Base-by-base conservation (phyloP, 2,113 vertebrate species). In the Chroicocephalus ridibundus region DNA sequence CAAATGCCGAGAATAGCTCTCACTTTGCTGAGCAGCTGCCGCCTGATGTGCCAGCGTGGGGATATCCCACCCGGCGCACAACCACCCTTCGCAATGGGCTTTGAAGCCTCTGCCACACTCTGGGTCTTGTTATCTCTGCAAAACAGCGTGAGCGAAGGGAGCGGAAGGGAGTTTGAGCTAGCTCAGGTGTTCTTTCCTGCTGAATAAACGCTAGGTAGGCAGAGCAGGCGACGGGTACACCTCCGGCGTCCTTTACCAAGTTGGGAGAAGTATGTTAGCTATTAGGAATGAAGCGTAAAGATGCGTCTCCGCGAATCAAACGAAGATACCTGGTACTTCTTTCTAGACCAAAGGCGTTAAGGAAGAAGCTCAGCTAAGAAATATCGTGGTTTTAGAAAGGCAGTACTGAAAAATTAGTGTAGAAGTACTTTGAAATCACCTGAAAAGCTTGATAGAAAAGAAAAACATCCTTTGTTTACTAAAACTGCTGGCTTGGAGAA, bases 121-220 rank as follows among this genome's bases (percentile, higher is more conserved):
- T 61, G 16, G 75, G 11, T 15, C 0, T 0, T 11, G 64, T 21
- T n/a, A 18, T 21, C 40, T 47, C 44, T 57, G 57, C 40, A 19
- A 22, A 76, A 7, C 0, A 46, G 38, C 2, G 34, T 17, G 70
- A 20, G n/a, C 64, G 62, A 36, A 61, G 61, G 52, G 58, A 44
- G 19, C 4, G 40, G 78, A 8, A 57, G 20, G 4, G 64, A 70
- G 16, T 46, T 24, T 38, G 76, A 61, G 26, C 15, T 4, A 24
- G 46, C 54, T 61, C 46, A 65, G 80, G n/a, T 40, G 60, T 46
- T 64, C 31, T 36, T 57, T 60, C 47, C 58, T 61, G 55, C 13
- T 46, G 55, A 58, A 3, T 4, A 11, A 19, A 38, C 0, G 1
- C 15, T 15, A 27, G 13, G 70, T 2, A 11, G 51, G 90, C 47